phyloP scores from a whole-genome alignment of 2,113 vertebrate species.

The Dolichotis patagonum region DNA sequence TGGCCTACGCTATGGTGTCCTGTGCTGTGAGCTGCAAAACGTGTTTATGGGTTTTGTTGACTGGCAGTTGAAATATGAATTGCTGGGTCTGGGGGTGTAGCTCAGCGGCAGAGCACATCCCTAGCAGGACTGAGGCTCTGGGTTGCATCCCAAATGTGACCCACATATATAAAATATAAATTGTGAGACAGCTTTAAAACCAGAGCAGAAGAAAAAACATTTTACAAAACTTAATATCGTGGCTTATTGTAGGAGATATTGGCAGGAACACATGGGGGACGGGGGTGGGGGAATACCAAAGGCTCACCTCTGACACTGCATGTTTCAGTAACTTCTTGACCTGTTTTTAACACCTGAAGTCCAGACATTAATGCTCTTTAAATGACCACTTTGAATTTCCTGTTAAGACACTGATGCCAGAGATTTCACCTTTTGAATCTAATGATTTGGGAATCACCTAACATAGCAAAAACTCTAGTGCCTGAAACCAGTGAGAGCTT shows the following conservation, averaged over 20 bases:
- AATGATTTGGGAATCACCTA: not conserved
- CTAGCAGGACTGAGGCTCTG: not conserved
- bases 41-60: conserved; percentile 28
- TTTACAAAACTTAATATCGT: not conserved
- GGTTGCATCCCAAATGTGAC: not conserved
- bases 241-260: not conserved
- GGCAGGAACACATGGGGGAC: not conserved
- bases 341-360: not conserved
- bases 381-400: not conserved
- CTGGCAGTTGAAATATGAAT: not conserved
- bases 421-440: not conserved
- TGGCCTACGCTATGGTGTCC: not conserved
- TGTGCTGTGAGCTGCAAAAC: not conserved
- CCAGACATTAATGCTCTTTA: not conserved
- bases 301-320: not conserved
- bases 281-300: not conserved
- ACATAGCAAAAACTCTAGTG: not conserved
- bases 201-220: not conserved
- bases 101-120: too few species aligned
- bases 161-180: not conserved
- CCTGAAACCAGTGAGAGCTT: conserved; percentile 20
- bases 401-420: not conserved
- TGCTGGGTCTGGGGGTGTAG: not conserved
- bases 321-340: conserved; percentile 32
- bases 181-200: not conserved